Percentiles rank a stretch among this genome's conserved stretches.
Evolutionary conservation across 2,797 vertebrate species (phyloP).

Genomic region (Gorsachius magnificus): DNA sequence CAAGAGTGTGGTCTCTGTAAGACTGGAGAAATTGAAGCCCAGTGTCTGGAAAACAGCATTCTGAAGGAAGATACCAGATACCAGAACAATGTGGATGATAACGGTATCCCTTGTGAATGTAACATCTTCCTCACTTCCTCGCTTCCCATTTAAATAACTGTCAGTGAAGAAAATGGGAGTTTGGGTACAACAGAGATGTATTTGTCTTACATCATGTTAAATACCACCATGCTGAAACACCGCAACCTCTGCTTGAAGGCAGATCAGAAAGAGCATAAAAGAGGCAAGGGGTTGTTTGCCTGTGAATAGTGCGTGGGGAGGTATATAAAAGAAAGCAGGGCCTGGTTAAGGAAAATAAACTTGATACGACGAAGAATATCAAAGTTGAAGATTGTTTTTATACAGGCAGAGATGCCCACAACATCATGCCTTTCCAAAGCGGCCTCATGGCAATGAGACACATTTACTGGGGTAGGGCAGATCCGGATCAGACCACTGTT

Average conservation of each 20-base stretch:
- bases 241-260: neutral
- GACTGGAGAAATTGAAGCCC: neutral
- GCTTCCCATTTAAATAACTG: neutral
- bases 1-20: neutral
- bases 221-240: neutral
- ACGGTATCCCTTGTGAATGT: neutral
- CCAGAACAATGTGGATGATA: neutral
- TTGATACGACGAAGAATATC: neutral
- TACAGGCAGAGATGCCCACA: neutral
- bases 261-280: neutral
- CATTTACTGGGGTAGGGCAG: neutral
- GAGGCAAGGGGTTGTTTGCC: neutral
- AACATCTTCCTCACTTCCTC: neutral
- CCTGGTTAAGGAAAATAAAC: neutral
- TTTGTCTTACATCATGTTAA: neutral
- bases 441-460: neutral
- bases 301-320: rapidly evolving
- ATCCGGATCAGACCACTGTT: neutral
- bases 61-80: neutral
- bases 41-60: neutral
- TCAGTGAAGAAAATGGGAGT: neutral
- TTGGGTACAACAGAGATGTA: neutral
- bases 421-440: neutral
- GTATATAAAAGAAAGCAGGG: neutral
- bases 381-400: neutral